A percentile compares a stretch with the other conserved stretches of the same genome.
phyloP scores from a whole-genome alignment of 1,140 invertebrate genomes.

The Trachelipus rathkii region DNA sequence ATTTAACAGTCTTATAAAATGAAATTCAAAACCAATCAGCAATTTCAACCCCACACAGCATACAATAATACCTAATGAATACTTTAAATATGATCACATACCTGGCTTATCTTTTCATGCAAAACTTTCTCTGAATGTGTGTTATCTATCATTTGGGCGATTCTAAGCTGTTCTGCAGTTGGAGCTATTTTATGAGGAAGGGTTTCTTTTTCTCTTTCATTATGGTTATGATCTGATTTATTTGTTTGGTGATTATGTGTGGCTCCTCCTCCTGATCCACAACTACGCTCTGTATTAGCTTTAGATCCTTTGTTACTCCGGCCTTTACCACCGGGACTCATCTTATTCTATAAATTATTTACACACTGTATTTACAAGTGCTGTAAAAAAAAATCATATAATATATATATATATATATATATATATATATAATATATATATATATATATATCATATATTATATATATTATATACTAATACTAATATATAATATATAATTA shows the following conservation, averaged over 20 bases:
- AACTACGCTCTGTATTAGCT: not conserved
- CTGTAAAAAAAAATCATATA: constrained; percentile 27
- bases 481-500: too few species aligned
- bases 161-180: constrained; percentile 38
- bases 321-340: constrained; percentile 42
- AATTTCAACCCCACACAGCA: too few species aligned
- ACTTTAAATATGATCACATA: not conserved
- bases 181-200: constrained; percentile 37
- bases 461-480: not conserved
- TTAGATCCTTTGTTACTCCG: constrained; percentile 9
- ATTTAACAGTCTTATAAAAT: too few species aligned
- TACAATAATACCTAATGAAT: too few species aligned
- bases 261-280: constrained; percentile 25
- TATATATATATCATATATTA: constrained; percentile 15
- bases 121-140: constrained; percentile 34
- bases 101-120: constrained; percentile 39
- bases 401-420: constrained; percentile 8
- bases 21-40: too few species aligned
- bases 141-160: constrained; percentile 41
- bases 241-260: constrained; percentile 26
- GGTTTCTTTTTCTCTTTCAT: constrained; percentile 28
- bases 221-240: constrained; percentile 30
- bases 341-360: constrained; percentile 42
- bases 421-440: constrained; percentile 15
- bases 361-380: constrained; percentile 45